phyloP scores from a whole-genome alignment of 2,888 invertebrate genomes.

The Eilema griseolum region DNA sequence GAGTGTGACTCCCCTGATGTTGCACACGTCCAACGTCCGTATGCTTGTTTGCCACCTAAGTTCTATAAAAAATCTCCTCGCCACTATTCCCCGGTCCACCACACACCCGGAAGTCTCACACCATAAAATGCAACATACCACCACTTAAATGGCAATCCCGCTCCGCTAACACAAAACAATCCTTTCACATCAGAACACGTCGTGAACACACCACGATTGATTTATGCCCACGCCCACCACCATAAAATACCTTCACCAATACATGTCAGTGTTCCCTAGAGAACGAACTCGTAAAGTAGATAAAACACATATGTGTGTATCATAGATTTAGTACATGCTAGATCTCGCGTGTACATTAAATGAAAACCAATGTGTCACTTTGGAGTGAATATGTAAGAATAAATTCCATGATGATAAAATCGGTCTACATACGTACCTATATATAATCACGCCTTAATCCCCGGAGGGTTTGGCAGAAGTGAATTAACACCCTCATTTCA shows the following conservation, averaged over 20 bases:
- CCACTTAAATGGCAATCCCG: neutral
- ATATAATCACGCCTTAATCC: too few relatives aligned
- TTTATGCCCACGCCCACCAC: conserved; percentile 34
- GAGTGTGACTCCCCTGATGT: too few relatives aligned
- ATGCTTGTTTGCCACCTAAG: too few relatives aligned
- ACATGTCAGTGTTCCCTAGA: conserved; percentile 6
- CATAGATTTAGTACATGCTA: neutral
- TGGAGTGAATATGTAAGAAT: neutral
- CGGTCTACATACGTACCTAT: too few relatives aligned
- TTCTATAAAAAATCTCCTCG: too few relatives aligned
- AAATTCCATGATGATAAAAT: too few relatives aligned
- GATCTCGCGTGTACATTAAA: neutral
- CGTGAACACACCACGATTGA: conserved; percentile 46
- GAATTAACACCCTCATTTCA: too few relatives aligned
- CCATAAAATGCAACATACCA: neutral
- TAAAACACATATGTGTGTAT: conserved; percentile 32
- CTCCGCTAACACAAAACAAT: neutral
- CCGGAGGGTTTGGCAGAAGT: too few relatives aligned
- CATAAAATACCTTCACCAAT: conserved; percentile 41
- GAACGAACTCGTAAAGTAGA: conserved; percentile 38
- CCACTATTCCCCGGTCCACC: too few relatives aligned
- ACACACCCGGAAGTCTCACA: neutral
- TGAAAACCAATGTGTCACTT: neutral
- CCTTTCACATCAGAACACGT: conserved; percentile 15
- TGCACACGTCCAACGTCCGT: too few relatives aligned